A percentile compares a stretch with the other conserved stretches of the same genome.
Conservation (phyloP, 2,888 invertebrate species). For the Ochlodes sylvanus region DNA sequence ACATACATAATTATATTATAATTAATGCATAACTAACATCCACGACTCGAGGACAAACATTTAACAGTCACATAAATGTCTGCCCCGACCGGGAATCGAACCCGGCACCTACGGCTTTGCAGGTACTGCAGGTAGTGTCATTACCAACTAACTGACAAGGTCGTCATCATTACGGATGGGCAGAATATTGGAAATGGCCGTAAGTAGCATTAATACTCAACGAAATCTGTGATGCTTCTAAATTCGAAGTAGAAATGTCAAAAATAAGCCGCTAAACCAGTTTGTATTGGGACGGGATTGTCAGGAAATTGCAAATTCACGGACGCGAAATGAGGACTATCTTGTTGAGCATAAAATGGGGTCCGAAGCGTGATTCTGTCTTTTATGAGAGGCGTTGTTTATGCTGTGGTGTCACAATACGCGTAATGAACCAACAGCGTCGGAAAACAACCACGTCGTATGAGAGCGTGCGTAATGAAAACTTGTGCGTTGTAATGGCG, state of each 20-base stretch:
- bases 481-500: neutral
- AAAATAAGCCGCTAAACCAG: slow-evolving; percentile 18
- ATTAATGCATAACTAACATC: no score
- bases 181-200: no score
- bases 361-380: slow-evolving; percentile 28
- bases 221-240: neutral
- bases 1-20: no score
- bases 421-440: slow-evolving; percentile 11
- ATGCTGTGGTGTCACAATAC: slow-evolving; percentile 18
- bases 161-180: no score
- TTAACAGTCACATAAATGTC: no score
- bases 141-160: no score
- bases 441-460: neutral
- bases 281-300: slow-evolving; percentile 16
- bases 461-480: slow-evolving; percentile 6
- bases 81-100: no score
- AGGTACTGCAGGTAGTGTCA: no score
- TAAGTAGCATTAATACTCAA: no score
- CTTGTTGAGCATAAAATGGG: slow-evolving; percentile 26
- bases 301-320: slow-evolving; percentile 35
- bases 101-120: no score
- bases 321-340: slow-evolving; percentile 29
- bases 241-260: neutral
- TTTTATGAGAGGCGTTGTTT: slow-evolving; percentile 29
- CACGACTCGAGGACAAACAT: no score